Evolutionary conservation across 2,797 vertebrate genomes (phyloP), one percentile per base, ranked within the genome.

Genomic region (Steatocranus sp.): DNA sequence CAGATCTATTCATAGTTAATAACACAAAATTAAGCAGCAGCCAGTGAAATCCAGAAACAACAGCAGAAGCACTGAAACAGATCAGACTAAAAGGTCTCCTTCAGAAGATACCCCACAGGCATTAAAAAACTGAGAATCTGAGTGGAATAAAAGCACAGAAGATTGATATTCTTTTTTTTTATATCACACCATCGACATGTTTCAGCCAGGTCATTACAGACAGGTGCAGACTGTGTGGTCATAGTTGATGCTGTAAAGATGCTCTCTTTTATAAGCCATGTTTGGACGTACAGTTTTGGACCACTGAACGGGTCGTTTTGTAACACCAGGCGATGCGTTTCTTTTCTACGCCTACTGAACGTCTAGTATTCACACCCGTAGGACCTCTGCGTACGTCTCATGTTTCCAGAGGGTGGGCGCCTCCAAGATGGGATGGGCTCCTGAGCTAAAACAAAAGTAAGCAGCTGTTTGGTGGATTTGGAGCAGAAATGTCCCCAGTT

Each of bases 21-120:
- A 63, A 63, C 36, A 43, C 12, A 41, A 25, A 23, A 15, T 41
- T 25, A 15, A 66, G 12, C n/a, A 41, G 20, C 20, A 41, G 8
- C 61, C 36, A 66, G 8, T 66, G 36, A 66, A 23, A 14, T 66
- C 61, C n/a, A 38, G 61, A 63, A 66, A 66, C 61, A 38, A 66
- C 61, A 66, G 7, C 8, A 38, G n/a, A 38, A 66, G n/a, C 34
- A 61, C 11, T 8, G 11, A 61, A 61, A 61, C 56, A 61, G 56
- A 61, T 36, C 32, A 36, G 30, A 61, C 36, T 41, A 17, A 68
- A 38, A 23, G 32, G 12, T 8, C 7, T 25, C 63, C 61, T 15
- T 15, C 20, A 41, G n/a, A 41, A 41, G 61, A 9, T 10, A 17
- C 63, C 38, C 23, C 63, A 63, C 18, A 38, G n/a, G 38, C 34